Conservation (phyloP, 2,113 vertebrate genomes). For the Lamprologus lemairii region DNA sequence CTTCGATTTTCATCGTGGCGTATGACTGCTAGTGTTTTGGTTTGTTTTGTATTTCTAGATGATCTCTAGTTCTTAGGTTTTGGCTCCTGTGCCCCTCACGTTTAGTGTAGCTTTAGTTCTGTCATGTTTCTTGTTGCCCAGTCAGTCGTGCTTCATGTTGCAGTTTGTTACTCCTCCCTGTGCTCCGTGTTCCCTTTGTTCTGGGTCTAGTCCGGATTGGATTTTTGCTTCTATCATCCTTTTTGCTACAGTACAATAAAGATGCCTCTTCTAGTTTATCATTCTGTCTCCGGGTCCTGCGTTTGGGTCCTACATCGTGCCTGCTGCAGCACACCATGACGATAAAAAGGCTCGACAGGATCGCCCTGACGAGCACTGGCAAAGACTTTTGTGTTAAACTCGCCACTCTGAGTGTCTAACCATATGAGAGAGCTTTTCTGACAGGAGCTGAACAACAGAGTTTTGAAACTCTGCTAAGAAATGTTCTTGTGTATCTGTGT, state of each 20-base stretch:
- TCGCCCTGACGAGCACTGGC: not conserved
- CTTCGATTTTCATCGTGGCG: not conserved
- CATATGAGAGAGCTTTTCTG: not conserved
- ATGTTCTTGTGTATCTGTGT: not conserved
- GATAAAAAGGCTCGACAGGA: not conserved
- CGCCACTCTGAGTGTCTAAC: not conserved
- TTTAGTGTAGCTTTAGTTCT: rapidly evolving
- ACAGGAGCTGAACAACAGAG: not conserved
- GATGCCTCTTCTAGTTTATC: not conserved
- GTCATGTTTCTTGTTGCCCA: not conserved
- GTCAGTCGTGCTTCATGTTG: not conserved
- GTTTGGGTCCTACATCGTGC: not conserved
- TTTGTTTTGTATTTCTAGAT: not conserved
- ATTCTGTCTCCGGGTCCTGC: not conserved
- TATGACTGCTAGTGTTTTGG: not conserved
- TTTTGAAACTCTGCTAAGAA: not conserved
- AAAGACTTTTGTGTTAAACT: not conserved
- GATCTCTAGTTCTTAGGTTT: not conserved
- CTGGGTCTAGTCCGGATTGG: rapidly evolving
- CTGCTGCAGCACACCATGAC: rapidly evolving
- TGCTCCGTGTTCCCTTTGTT: not conserved
- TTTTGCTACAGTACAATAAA: not conserved
- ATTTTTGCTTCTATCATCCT: not conserved
- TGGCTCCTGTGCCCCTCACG: rapidly evolving
- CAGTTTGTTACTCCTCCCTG: not conserved